Conservation (phyloP, 1,140 invertebrate species). For the Drosophila saltans region DNA sequence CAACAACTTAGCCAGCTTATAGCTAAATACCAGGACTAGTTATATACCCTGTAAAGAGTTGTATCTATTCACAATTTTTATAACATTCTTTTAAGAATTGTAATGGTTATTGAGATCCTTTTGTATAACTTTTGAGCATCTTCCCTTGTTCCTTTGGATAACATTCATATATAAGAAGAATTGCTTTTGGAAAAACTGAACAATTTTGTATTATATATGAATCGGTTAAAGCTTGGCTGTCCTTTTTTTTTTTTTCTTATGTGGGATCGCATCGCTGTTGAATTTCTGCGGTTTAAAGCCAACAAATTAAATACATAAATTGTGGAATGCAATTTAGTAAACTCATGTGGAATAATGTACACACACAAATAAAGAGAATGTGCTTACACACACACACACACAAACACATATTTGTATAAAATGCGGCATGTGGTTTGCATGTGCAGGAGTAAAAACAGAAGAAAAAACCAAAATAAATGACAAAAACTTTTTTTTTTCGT, state of each 20-base stretch:
- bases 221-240: not conserved
- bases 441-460: slow-evolving; percentile 23
- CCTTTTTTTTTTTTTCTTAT: not conserved
- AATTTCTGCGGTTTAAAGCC: slow-evolving; percentile 35
- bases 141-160: no score
- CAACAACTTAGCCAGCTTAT: not conserved
- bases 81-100: no score
- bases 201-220: no score
- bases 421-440: slow-evolving; percentile 51
- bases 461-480: slow-evolving; percentile 58
- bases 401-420: slow-evolving; percentile 14
- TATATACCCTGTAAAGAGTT: not conserved
- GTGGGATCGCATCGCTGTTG: not conserved
- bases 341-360: slow-evolving; percentile 63
- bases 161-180: no score
- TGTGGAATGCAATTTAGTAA: slow-evolving; percentile 68
- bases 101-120: no score
- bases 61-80: no score
- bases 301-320: slow-evolving; percentile 71
- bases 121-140: no score
- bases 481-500: slow-evolving; percentile 60
- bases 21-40: not conserved
- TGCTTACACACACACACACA: slow-evolving; percentile 9
- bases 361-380: slow-evolving; percentile 20
- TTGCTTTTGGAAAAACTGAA: no score